These are phyloP conservation scores for Alentia gelatinosa DNA, from an alignment of 2,888 invertebrate genomes.

Conservation along the genomic window DNA sequence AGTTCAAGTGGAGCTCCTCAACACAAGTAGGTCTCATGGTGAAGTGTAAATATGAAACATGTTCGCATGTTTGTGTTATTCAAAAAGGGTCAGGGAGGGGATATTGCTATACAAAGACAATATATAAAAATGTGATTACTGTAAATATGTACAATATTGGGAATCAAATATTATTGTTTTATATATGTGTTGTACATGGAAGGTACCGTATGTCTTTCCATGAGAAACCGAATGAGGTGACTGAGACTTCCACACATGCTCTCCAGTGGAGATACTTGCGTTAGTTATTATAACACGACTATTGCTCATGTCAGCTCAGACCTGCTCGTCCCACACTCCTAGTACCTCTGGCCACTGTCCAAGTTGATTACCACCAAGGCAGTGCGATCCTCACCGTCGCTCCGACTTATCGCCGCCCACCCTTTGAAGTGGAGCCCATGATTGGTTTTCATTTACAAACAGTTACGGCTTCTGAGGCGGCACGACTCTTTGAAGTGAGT, in stretches of 20 bases:
- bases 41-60: background rate
- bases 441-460: constrained; percentile 54
- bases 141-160: too few relatives aligned
- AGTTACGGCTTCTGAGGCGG: constrained; percentile 35
- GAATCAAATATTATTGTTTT: background rate
- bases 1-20: background rate
- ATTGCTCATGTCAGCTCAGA: background rate
- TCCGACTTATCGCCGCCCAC: background rate
- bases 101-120: too few relatives aligned
- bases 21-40: background rate
- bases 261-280: background rate
- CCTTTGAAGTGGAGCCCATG: constrained; percentile 41
- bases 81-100: background rate
- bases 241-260: too few relatives aligned
- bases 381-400: background rate
- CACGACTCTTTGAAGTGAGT: constrained; percentile 20
- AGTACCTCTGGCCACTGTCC: background rate
- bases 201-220: background rate
- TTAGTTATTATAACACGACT: background rate
- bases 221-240: too few relatives aligned
- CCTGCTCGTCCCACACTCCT: background rate
- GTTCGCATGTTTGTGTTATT: background rate
- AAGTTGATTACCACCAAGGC: constrained; percentile 13
- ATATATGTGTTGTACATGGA: background rate
- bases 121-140: background rate